Conservation (phyloP, 2,888 invertebrate species). For the Xanthia togata region DNA sequence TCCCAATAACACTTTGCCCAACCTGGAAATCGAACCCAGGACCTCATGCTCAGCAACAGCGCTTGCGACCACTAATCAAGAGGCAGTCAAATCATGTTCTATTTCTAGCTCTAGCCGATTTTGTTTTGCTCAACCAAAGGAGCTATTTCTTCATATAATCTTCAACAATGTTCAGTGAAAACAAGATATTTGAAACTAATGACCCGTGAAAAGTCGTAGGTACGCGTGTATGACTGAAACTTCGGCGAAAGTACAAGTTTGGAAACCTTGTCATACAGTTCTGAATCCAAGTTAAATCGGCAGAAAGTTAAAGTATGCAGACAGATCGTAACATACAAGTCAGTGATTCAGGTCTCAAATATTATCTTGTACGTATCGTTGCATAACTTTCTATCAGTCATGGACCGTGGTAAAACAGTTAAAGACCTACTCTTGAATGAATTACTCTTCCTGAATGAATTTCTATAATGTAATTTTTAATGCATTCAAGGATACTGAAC, state of each 20-base stretch:
- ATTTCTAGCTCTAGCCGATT: background rate
- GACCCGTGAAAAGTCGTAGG: constrained; percentile 54
- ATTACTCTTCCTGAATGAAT: background rate
- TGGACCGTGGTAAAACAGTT: background rate
- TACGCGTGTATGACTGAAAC: constrained; percentile 62
- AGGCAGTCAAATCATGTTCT: background rate
- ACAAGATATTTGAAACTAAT: constrained; percentile 61
- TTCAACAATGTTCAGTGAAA: constrained; percentile 41
- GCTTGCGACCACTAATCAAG: too few relatives aligned
- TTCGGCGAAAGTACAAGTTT: constrained; percentile 54
- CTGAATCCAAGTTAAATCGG: constrained; percentile 70
- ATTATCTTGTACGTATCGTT: background rate
- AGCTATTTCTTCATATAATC: constrained; percentile 12
- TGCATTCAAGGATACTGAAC: too few relatives aligned
- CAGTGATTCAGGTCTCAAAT: constrained; percentile 8
- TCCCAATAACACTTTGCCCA: background rate
- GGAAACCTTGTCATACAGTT: constrained; percentile 62
- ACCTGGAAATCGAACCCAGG: background rate
- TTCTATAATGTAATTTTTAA: background rate
- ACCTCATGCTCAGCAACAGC: too few relatives aligned
- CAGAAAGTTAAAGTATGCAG: constrained; percentile 49
- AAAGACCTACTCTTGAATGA: background rate
- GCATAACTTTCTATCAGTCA: background rate
- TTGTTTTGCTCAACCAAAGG: constrained; percentile 3
- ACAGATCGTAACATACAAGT: background rate